Percentiles rank a stretch among this genome's conserved stretches.
These are phyloP conservation scores for Akabosia matsudoensis DNA, from an alignment of 1,140 invertebrate species.

Conservation along the genomic window DNA sequence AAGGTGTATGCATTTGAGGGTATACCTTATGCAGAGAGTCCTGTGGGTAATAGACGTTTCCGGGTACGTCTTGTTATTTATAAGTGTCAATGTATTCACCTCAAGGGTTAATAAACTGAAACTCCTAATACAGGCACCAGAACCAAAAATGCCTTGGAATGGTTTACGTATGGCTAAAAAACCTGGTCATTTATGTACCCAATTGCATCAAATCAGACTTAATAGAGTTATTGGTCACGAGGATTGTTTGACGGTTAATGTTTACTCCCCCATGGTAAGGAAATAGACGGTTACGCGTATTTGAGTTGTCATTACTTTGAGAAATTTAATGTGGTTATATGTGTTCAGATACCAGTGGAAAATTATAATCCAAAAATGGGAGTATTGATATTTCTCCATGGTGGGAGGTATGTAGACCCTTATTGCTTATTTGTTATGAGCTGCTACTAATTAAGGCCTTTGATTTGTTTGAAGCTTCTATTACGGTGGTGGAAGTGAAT, in stretches of 20 bases:
- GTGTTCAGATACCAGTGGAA: not conserved
- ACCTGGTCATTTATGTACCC: slow-evolving; percentile 24
- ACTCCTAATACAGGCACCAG: slow-evolving; percentile 19
- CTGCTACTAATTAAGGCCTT: too few relatives aligned
- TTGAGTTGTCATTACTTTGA: too few relatives aligned
- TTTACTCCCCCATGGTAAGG: not conserved
- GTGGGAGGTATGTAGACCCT: not conserved
- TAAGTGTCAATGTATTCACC: not conserved
- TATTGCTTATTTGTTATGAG: not conserved
- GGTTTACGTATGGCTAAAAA: slow-evolving; percentile 26
- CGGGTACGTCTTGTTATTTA: not conserved
- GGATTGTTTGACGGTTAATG: slow-evolving; percentile 30
- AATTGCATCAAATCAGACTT: slow-evolving; percentile 29
- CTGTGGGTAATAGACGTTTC: slow-evolving; percentile 64
- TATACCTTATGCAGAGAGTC: slow-evolving; percentile 55
- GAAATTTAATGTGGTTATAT: too few relatives aligned
- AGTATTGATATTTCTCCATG: not conserved
- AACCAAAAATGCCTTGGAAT: slow-evolving; percentile 27
- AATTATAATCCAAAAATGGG: not conserved
- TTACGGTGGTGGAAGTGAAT: not conserved
- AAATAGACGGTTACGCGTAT: not conserved
- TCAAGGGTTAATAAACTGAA: not conserved
- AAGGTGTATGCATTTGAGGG: slow-evolving; percentile 24
- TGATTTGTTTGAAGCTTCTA: not conserved
- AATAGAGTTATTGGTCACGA: slow-evolving; percentile 35